Evolutionary conservation across 2,113 vertebrate genomes (phyloP), one percentile per base, ranked within the genome.

Genomic region (Cebidichthys violaceus): DNA sequence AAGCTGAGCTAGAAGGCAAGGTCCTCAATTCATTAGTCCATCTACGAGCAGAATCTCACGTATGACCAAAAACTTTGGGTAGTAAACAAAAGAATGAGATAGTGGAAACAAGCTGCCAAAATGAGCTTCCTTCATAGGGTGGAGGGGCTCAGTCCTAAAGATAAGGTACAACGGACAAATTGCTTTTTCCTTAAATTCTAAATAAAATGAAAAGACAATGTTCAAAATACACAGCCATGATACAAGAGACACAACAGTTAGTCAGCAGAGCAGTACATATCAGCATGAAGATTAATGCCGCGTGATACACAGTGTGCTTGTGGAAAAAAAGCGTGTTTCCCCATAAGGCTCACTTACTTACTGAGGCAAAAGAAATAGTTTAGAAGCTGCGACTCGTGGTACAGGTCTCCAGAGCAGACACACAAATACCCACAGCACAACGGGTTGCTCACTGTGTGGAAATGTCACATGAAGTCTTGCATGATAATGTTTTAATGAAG

Each of bases 401-500:
- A 29, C 76, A 61, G 41, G 45, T 87, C 60, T 70, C 35, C 75
- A 50, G 52, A 78, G 52, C 33, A 60, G 61, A 74, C 39, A 55
- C 55, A 67, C 79, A 72, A 68, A 77, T 35, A 71, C 14, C 15
- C 39, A 45, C 29, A 55, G 61, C 77, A 77, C 35, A 71, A 65
- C 17, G n/a, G 47, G 60, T 35, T 65, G 33, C 59, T 82, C 72
- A 54, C 31, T 37, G 68, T 68, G 17, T 43, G 60, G 64, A 89
- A 88, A 89, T 86, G 87, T 79, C 87, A 87, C 59, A 64, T 77
- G 59, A 77, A 77, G 47, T 78, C 83, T 80, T 82, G 85, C 80
- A 75, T 82, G 65, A 83, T 79, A 83, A 86, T 82, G 24, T 78
- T 80, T 86, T 80, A 77, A 82, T 84, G 78, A 82, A 86, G 77